Base-by-base conservation (phyloP, 2,888 invertebrate genomes). In the Boloria selene region DNA sequence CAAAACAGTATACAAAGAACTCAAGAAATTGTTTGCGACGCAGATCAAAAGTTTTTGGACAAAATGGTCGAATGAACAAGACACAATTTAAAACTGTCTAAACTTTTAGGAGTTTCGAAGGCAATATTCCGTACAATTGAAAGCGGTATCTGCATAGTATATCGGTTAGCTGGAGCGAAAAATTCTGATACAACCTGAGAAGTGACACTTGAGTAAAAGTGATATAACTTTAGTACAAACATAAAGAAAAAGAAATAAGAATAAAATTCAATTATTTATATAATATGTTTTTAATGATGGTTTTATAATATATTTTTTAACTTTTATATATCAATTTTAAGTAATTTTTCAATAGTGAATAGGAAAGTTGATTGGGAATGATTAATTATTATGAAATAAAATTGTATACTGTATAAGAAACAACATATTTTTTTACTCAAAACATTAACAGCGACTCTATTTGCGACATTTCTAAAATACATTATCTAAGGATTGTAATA, bases 41-140 rank as follows among this genome's bases (percentile, higher is more conserved):
- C 47, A 53, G 64, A 64, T 64, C 64, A 58, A 18, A 64, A 64
- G 64, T 64, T 47, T 58, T 38, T 62, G 22, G 61, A 67, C 58
- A 54, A 65, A 64, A 52, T 51, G 63, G 65, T 62, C 51, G 68
- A 68, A 71, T 70, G 70, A 69, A 69, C 71, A 65, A 67, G 66
- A 62, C 67, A 63, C 63, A 67, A 64, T 64, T 67, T 64, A 65
- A 72, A 71, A 68, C 64, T 70, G 64, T 64, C 64, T 38, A 59
- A 64, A 53, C 58, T 64, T 64, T 64, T 51, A 17, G 31, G n/a
- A 53, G 51, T 64, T 45, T 50, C 52, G 52, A 58, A 53, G 58
- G 59, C 64, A 64, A 64, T 59, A 64, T 64, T 64, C 51, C 51
- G 51, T 58, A 64, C 64, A 58, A 64, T 58, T 58, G 64, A 58